Base-by-base conservation (phyloP, 2,797 vertebrate genomes). In the Semotilus atromaculatus region DNA sequence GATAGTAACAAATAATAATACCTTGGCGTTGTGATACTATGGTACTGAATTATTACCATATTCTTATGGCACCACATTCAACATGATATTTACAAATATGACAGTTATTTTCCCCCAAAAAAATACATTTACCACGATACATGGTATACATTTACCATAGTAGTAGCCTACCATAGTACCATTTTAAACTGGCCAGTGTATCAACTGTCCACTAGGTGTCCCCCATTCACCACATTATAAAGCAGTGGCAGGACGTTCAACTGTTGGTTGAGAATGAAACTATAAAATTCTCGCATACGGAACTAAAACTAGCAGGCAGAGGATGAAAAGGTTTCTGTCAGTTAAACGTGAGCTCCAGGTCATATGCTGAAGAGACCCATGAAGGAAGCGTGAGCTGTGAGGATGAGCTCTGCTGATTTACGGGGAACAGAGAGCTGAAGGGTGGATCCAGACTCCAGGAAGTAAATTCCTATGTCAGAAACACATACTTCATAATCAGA, bases 301-400 rank as follows among this genome's bases (percentile, higher is more conserved):
- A 8, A 29, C 7, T 72, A 19, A 26, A 62, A 19, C 14, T 34
- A 64, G 14, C 7, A 77, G 3, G 7, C 53, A 76, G 16, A 19
- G 38, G 18, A 45, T 45, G 43, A 21, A 78, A 21, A 7, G 8
- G 7, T n/a, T 45, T 19, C 29, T 36, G 7, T 3, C 43, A 23
- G 11, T 48, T 34, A 79, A 48, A 45, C 11, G 10, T 51, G 38
- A 64, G 21, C 5, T n/a, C 53, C n/a, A 38, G 16, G 76, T 90
- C 88, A 91, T 36, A 91, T 81, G 51, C 84, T 90, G 78, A 89
- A 88, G 79, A 91, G 70, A n/a, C 89, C 91, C 71, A 91, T 71
- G 64, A 91, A 91, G 43, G 91, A 90, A 29, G 86, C 67, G 9
- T 90, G 86, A 51, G 89, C 82, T 1, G 60, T 76, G 9, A 89